Evolutionary conservation across 2,113 vertebrate species (phyloP).

Genomic region (Amblyornis subalaris): DNA sequence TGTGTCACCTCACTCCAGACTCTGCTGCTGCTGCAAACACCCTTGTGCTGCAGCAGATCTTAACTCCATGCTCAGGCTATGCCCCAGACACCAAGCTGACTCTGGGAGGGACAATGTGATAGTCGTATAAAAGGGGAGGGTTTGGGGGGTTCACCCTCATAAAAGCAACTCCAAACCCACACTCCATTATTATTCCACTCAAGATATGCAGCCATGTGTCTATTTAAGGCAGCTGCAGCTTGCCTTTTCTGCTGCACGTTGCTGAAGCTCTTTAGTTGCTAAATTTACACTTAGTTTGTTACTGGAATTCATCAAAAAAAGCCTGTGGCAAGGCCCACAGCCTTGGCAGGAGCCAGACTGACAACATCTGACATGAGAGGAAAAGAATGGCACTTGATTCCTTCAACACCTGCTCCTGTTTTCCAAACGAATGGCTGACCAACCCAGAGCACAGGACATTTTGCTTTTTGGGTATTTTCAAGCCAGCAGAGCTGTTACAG

Average conservation of each 20-base stretch:
- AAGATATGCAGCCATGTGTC: neutral
- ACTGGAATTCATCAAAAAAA: slow-evolving; percentile 4
- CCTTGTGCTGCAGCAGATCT: neutral
- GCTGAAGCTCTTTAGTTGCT: neutral
- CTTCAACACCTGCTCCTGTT: neutral
- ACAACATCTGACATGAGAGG: neutral
- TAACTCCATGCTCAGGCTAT: neutral
- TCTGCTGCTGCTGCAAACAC: neutral
- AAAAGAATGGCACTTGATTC: neutral
- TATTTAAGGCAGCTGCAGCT: slow-evolving; percentile 21
- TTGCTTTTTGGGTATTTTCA: neutral
- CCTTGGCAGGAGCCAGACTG: neutral
- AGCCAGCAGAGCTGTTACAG: neutral
- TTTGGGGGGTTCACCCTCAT: neutral
- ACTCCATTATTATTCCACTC: neutral
- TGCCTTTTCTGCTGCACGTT: neutral
- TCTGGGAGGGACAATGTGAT: neutral
- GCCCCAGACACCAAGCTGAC: neutral
- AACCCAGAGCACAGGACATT: neutral
- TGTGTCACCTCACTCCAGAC: neutral
- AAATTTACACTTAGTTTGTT: neutral
- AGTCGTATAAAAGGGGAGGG: neutral
- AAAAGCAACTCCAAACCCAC: neutral
- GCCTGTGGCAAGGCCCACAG: neutral
- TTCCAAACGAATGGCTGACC: neutral